phyloP scores from a whole-genome alignment of 2,797 vertebrate genomes.

The Fratercula arctica region DNA sequence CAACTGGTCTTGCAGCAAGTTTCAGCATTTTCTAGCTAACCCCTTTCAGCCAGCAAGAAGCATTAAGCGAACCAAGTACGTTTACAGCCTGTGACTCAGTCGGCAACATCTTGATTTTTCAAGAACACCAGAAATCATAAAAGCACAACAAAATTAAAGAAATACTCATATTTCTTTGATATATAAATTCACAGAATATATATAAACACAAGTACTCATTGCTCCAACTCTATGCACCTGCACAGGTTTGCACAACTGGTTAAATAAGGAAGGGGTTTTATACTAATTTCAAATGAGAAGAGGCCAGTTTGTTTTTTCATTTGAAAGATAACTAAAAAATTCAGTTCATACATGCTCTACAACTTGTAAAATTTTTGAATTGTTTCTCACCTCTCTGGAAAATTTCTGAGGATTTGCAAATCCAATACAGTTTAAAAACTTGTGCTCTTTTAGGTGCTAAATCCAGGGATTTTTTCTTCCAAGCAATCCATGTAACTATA shows the following conservation, averaged over 20 bases:
- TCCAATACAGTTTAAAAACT: background rate
- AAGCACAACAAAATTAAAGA: background rate
- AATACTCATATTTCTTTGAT: background rate
- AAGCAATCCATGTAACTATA: background rate
- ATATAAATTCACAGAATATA: background rate
- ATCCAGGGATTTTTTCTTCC: background rate
- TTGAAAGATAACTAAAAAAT: background rate
- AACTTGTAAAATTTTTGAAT: background rate
- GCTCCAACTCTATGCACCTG: background rate
- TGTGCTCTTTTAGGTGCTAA: background rate
- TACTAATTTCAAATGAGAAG: background rate
- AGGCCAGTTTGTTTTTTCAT: background rate
- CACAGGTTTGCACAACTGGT: background rate
- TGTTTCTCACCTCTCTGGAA: background rate
- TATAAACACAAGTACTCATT: background rate
- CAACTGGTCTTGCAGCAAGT: background rate
- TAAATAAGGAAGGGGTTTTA: background rate
- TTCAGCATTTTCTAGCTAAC: background rate
- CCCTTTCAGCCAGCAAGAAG: background rate
- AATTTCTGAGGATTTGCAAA: background rate
- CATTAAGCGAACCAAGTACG: background rate
- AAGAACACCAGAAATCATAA: background rate
- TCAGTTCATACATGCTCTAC: background rate
- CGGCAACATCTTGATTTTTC: background rate
- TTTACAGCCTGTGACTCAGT: background rate